Conservation (phyloP, 2,113 vertebrate species). For the Nansenia antarctica region DNA sequence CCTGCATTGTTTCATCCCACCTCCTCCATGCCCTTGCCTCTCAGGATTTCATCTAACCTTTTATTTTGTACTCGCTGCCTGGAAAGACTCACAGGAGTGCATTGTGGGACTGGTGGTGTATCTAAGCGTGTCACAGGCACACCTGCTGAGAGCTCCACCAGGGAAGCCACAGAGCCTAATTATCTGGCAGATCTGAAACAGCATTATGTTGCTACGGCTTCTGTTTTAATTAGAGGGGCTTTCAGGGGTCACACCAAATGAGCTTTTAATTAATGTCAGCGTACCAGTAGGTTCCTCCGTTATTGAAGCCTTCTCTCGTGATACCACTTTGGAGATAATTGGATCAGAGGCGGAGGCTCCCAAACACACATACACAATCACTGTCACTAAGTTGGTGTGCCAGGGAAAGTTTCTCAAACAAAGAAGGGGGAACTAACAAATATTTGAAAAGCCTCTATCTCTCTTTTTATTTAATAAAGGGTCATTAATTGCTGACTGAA, state of each 20-base stretch:
- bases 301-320: conserved; percentile 42
- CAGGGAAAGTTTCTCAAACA: conserved; percentile 32
- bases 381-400: conserved; percentile 41
- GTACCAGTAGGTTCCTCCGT: conserved; percentile 43
- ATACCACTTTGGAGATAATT: conserved; percentile 44
- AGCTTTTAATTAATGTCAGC: conserved; percentile 69
- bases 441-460: conserved; percentile 41
- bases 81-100: conserved; percentile 24
- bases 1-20: neutral
- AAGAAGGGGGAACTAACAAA: conserved; percentile 46
- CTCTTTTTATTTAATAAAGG: conserved; percentile 37
- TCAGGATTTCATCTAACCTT: conserved; percentile 24
- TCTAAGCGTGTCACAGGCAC: conserved; percentile 44
- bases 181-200: conserved; percentile 66
- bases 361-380: conserved; percentile 39
- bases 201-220: conserved; percentile 47
- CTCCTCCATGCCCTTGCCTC: neutral
- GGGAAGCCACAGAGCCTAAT: conserved; percentile 60
- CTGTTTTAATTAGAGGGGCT: conserved; percentile 68
- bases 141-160: conserved; percentile 58
- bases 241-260: conserved; percentile 65
- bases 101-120: conserved; percentile 26
- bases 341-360: conserved; percentile 35
- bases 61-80: neutral
- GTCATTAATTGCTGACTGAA: conserved; percentile 21